Evolutionary conservation across 2,113 vertebrate species (phyloP).

Genomic region (Toxotes chatareus): DNA sequence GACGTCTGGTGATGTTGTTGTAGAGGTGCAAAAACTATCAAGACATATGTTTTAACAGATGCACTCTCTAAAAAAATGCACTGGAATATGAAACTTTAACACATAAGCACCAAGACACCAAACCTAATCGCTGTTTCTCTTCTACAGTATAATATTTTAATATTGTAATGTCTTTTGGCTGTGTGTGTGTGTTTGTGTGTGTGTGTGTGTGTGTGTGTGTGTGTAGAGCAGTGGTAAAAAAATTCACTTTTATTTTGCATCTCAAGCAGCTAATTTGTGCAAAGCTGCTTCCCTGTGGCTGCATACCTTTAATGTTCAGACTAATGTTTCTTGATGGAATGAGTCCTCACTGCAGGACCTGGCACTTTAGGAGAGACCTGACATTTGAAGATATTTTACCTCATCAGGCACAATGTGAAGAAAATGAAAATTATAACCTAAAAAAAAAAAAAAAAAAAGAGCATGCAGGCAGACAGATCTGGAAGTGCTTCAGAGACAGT

Average conservation of each 20-base stretch:
- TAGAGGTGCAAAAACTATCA: not conserved
- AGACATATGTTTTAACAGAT: not conserved
- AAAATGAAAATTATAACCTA: conserved; percentile 1
- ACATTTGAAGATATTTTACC: conserved; percentile 47
- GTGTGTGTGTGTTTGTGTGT: not conserved
- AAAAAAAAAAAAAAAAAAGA: no score
- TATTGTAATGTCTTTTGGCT: not conserved
- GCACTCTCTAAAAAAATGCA: not conserved
- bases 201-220: not conserved
- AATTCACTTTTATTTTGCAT: conserved; percentile 28
- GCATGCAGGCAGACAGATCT: not conserved
- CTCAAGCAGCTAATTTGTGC: conserved; percentile 39
- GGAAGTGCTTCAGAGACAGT: not conserved
- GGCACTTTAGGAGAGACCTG: conserved; percentile 24
- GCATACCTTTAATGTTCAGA: conserved; percentile 5
- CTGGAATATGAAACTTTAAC: not conserved
- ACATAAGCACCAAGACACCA: not conserved
- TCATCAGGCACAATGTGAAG: conserved; percentile 9
- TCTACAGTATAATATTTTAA: conserved; percentile 9
- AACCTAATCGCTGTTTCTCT: not conserved
- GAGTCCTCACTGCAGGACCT: conserved; percentile 41
- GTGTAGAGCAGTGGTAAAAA: conserved; percentile 7
- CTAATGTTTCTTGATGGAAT: conserved; percentile 35
- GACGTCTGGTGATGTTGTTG: no score
- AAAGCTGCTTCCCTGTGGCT: conserved; percentile 45